phyloP scores from a whole-genome alignment of 2,888 invertebrate species.

The Cataglyphis albicans region DNA sequence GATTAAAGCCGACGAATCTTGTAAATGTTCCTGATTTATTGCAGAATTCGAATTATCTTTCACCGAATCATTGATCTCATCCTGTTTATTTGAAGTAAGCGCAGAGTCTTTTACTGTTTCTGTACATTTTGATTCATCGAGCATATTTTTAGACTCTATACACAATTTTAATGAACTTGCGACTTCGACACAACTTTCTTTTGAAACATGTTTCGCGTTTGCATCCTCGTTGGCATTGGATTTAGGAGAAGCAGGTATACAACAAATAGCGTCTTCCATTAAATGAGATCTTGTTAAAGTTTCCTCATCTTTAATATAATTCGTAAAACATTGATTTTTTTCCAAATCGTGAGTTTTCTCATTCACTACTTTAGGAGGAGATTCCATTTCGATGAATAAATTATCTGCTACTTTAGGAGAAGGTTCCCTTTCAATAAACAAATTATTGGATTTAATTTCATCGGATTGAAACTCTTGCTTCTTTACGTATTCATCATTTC shows the following conservation, averaged over 20 bases:
- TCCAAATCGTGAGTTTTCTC: neutral
- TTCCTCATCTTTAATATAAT: neutral
- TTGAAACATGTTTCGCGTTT: neutral
- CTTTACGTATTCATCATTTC: neutral
- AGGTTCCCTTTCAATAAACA: neutral
- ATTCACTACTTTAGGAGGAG: neutral
- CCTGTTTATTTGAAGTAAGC: neutral
- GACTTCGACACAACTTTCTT: neutral
- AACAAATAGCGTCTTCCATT: neutral
- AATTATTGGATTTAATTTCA: neutral
- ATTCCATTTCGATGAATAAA: neutral
- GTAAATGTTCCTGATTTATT: neutral
- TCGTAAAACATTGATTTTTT: neutral
- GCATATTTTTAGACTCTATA: neutral
- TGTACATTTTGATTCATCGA: neutral
- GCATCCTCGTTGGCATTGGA: too few species aligned
- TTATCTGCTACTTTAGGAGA: neutral
- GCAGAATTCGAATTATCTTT: neutral
- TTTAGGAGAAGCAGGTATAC: neutral
- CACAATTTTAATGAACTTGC: conserved; percentile 4
- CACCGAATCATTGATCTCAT: neutral
- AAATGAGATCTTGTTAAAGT: neutral
- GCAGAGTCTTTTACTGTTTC: conserved; percentile 2
- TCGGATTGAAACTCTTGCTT: conserved; percentile 8
- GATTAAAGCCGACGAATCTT: neutral